Evolutionary conservation across 2,888 invertebrate species (phyloP), one percentile per base, ranked within the genome.

Genomic region (Masnerella sp.): DNA sequence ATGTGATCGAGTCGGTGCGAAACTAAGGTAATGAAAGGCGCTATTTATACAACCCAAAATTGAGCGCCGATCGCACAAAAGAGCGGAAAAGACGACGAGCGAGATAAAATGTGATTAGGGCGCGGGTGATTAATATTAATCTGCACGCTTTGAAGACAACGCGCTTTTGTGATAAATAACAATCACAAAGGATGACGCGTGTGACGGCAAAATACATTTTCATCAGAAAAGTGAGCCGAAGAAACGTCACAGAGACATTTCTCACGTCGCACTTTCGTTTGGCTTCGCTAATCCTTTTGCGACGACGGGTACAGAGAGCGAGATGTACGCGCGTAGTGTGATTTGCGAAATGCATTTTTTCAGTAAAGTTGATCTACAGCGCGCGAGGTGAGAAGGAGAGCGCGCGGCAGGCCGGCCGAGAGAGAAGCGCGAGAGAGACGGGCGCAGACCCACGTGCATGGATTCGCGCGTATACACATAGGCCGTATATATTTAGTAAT

Each of bases 341-440:
- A 64, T 71, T 71, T 64, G 71, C 64, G 58, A 71, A 71, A 58
- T 61, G 47, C 72, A 72, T 65, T 67, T 72, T 67, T 72, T 67
- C 61, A 67, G 52, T 47, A 61, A 72, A 68, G 68, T 68, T 68
- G 71, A 64, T 61, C 56, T 62, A 64, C 71, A 49, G 20, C 17
- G 52, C 40, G 62, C 64, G 12, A 47, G 42, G 42, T 9, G 36
- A 43, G 49, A 58, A 61, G 32, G 45, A 38, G 49, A 62, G 68
- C 42, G 58, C 28, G 25, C 1, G n/a, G 40, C 2, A 17, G n/a
- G 20, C n/a, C 18, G 12, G 40, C 28, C 22, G 34, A 12, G 32
- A 18, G 40, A 20, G 40, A 18, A 9, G 42, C 22, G 20, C 32
- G 32, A 20, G 12, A 34, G 32, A 32, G 15, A 45, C 8, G 11